Evolutionary conservation across 2,888 invertebrate species (phyloP).

Genomic region (Blera fallax): DNA sequence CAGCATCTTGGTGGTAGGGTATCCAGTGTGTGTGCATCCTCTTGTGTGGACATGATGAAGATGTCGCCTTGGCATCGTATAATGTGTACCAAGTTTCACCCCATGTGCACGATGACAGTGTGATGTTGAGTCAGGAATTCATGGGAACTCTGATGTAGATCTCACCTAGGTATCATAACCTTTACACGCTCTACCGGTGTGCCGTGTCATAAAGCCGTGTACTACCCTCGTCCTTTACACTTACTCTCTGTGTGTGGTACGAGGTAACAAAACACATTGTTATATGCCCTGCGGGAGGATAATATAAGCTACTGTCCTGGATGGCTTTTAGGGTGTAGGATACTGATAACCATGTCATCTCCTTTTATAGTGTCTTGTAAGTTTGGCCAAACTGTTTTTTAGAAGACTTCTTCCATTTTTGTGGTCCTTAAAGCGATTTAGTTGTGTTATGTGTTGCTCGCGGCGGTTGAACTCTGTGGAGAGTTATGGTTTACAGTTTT

Average conservation of each 20-base stretch:
- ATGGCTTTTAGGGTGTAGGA: slow-evolving; percentile 45
- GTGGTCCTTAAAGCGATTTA: slow-evolving; percentile 41
- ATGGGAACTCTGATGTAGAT: slow-evolving; percentile 67
- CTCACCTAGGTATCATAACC: slow-evolving; percentile 71
- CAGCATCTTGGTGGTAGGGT: slow-evolving; percentile 51
- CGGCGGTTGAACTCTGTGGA: background rate
- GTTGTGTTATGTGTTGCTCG: slow-evolving; percentile 47
- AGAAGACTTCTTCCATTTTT: background rate
- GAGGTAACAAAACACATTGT: slow-evolving; percentile 68
- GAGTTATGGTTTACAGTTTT: slow-evolving; percentile 46
- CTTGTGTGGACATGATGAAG: slow-evolving; percentile 54
- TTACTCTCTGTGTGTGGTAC: slow-evolving; percentile 31
- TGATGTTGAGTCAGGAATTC: slow-evolving; percentile 69
- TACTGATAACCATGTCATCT: slow-evolving; percentile 71
- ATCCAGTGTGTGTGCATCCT: slow-evolving; percentile 24
- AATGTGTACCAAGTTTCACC: slow-evolving; percentile 3
- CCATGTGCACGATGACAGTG: slow-evolving; percentile 46
- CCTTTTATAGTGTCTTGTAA: slow-evolving; percentile 71
- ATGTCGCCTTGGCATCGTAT: slow-evolving; percentile 55
- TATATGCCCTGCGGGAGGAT: slow-evolving; percentile 64
- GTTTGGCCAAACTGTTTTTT: slow-evolving; percentile 43
- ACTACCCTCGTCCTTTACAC: slow-evolving; percentile 24
- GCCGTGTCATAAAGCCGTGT: slow-evolving; percentile 40
- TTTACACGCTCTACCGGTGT: slow-evolving; percentile 45
- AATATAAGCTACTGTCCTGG: slow-evolving; percentile 59